A percentile compares a stretch with the other conserved stretches of the same genome.
Conservation (phyloP, 2,888 invertebrate species). For the Lycia hirtaria region DNA sequence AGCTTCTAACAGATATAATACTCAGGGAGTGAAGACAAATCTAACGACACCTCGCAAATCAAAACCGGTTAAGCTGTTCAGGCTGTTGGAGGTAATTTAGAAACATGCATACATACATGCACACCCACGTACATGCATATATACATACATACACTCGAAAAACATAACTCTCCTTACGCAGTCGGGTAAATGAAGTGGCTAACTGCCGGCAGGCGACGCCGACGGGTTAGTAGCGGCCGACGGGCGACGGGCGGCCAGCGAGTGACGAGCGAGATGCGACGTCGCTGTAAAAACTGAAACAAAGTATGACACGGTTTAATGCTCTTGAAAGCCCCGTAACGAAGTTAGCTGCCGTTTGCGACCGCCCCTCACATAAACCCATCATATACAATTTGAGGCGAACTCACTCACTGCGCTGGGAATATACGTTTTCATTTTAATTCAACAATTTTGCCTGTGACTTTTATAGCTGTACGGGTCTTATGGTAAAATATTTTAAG, state of each 20-base stretch:
- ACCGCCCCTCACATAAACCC: background rate
- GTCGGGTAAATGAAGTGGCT: background rate
- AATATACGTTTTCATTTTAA: background rate
- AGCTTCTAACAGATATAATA: no score
- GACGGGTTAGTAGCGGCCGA: background rate
- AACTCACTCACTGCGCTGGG: background rate
- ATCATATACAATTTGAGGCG: slow-evolving; percentile 18
- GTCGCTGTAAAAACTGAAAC: slow-evolving; percentile 15
- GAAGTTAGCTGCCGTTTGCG: slow-evolving; percentile 6
- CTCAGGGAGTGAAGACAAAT: no score
- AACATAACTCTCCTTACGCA: no score
- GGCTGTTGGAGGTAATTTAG: no score
- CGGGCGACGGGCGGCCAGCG: background rate
- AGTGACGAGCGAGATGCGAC: background rate
- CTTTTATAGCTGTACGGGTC: background rate
- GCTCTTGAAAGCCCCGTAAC: slow-evolving; percentile 17
- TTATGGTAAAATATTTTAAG: no score
- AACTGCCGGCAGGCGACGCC: background rate
- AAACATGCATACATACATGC: no score
- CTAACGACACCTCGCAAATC: no score
- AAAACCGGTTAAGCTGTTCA: no score
- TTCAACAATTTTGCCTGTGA: background rate
- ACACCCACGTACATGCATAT: no score
- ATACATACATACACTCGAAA: no score
- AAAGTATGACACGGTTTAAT: slow-evolving; percentile 18